A percentile compares a stretch with the other conserved stretches of the same genome.
phyloP scores from a whole-genome alignment of 1,140 invertebrate genomes.

The Diabrotica undecimpunctata region DNA sequence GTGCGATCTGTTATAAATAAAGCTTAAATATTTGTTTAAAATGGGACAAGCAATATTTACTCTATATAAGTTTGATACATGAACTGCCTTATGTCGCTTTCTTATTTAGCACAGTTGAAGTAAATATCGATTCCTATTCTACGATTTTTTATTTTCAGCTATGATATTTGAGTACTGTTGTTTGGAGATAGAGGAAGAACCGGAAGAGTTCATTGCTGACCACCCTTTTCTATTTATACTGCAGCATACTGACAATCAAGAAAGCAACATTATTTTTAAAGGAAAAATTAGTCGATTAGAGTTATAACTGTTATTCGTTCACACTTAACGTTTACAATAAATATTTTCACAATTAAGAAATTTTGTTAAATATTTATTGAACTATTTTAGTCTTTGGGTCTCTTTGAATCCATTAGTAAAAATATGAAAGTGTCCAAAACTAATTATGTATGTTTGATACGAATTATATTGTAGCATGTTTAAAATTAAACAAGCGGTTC shows the following conservation, averaged over 20 bases:
- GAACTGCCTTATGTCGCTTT: background rate
- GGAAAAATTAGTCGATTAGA: background rate
- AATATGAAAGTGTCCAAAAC: too few species aligned
- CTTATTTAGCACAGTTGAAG: background rate
- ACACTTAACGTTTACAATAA: too few species aligned
- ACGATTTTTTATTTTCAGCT: background rate
- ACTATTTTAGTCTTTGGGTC: too few species aligned
- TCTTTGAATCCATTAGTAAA: too few species aligned
- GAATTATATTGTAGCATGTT: too few species aligned
- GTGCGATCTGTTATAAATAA: background rate
- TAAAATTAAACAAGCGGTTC: too few species aligned
- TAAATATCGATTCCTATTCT: background rate
- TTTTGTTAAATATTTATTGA: too few species aligned
- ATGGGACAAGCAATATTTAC: too few species aligned
- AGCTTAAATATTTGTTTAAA: too few species aligned
- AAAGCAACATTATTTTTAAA: background rate
- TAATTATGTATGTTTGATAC: too few species aligned
- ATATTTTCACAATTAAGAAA: too few species aligned
- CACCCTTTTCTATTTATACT: conserved; percentile 17
- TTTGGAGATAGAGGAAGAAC: background rate
- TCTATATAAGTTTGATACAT: too few species aligned
- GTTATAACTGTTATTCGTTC: background rate
- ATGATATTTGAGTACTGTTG: background rate
- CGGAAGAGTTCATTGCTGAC: conserved; percentile 12
- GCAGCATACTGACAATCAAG: background rate